Percentiles rank a stretch among this genome's conserved stretches.
phyloP scores from a whole-genome alignment of 2,797 vertebrate species.

The Pseudochaenichthys georgianus region DNA sequence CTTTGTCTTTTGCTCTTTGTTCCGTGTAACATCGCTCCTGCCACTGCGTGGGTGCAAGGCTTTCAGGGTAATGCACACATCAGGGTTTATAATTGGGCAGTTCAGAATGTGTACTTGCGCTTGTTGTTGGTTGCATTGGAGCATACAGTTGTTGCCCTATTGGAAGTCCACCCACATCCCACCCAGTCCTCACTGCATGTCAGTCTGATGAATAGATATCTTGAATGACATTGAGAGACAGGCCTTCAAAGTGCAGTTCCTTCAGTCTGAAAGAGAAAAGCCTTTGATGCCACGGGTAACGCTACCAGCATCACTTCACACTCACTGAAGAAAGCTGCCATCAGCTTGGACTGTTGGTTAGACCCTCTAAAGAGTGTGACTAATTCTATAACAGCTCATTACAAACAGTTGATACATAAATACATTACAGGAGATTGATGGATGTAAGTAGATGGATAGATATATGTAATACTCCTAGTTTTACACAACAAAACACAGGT shows the following conservation, averaged over 20 bases:
- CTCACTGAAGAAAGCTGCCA: constrained; percentile 33
- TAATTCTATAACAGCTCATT: constrained; percentile 41
- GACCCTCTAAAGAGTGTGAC: constrained; percentile 25
- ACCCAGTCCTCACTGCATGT: constrained; percentile 46
- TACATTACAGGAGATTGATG: constrained; percentile 17
- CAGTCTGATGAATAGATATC: constrained; percentile 48
- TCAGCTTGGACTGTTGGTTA: constrained; percentile 20
- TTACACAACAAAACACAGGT: background rate
- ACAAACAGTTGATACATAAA: constrained; percentile 14
- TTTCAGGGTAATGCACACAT: constrained; percentile 44
- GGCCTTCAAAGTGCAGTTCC: constrained; percentile 45
- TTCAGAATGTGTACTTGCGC: constrained; percentile 40
- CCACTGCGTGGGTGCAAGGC: constrained; percentile 49
- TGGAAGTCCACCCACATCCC: constrained; percentile 63
- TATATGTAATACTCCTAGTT: background rate
- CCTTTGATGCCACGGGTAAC: constrained; percentile 37
- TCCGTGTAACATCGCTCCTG: constrained; percentile 48
- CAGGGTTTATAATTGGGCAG: constrained; percentile 47
- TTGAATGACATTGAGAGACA: constrained; percentile 57
- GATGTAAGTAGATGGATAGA: constrained; percentile 1
- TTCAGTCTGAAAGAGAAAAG: constrained; percentile 38
- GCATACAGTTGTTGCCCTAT: constrained; percentile 51
- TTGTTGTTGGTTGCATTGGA: constrained; percentile 44
- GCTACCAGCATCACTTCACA: constrained; percentile 43
- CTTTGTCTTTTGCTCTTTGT: constrained; percentile 70